Evolutionary conservation across 2,888 invertebrate species (phyloP), one percentile per base, ranked within the genome.

Genomic region (Deilephila elpenor): DNA sequence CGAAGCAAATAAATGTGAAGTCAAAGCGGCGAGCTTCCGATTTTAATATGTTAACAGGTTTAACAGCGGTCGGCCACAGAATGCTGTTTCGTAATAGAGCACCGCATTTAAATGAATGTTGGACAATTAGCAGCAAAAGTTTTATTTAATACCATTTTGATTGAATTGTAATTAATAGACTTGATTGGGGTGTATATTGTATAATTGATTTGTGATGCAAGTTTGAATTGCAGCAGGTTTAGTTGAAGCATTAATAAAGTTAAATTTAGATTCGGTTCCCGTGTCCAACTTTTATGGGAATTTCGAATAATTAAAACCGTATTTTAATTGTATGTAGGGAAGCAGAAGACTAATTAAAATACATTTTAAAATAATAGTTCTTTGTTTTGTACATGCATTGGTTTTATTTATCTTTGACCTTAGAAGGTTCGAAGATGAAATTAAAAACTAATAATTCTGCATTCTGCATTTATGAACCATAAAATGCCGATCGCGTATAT

Each of bases 1-100:
- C 73, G 82, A 82, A 82, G 79, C 78, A 71, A 70, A 75, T 76
- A 82, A 82, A 80, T 81, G 78, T 77, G 75, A 71, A 76, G 59
- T 71, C 32, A 72, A 70, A 76, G 77, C 81, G 78, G 76, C 82
- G 78, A 80, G 76, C 78, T 81, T 78, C 82, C 80, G 80, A 78
- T 82, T 80, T 77, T 76, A 79, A 80, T 82, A 78, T 75, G 76
- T 76, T 79, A 78, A 74, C 78, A 75, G 78, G 79, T 77, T 78
- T 80, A 79, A 80, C 78, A 77, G 76, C 70, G 61, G 75, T 71
- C 76, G 77, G 76, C 82, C 80, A 75, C 83, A 81, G 78, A 74
- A 75, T 72, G 56, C 56, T 56, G 73, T 82, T 80, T 77, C 72
- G 75, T 77, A 77, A 80, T 79, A 62, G 70, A 75, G 70, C 73